These are phyloP conservation scores for Cygnus olor DNA, from an alignment of 2,797 vertebrate species.

Conservation along the genomic window DNA sequence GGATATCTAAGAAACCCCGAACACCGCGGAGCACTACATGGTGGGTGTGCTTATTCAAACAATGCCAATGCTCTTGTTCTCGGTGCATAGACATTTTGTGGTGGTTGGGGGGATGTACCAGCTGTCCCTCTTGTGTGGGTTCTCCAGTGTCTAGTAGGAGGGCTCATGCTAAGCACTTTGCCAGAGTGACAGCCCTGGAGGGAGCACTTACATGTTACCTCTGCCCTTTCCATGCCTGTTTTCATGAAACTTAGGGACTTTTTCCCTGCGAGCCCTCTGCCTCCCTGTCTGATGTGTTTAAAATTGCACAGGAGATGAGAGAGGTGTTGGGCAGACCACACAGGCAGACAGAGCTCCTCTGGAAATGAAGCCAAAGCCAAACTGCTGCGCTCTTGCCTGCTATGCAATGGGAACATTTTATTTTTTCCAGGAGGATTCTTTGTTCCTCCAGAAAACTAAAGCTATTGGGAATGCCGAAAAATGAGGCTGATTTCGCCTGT, in stretches of 20 bases:
- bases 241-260: not conserved
- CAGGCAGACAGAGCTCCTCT: not conserved
- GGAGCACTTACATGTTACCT: not conserved
- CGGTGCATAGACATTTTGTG: conserved; percentile 46
- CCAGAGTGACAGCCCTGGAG: not conserved
- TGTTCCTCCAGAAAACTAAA: not conserved
- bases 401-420: not conserved
- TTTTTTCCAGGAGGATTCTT: not conserved
- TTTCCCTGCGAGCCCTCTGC: not conserved
- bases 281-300: not conserved
- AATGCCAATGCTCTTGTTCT: conserved; percentile 72
- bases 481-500: not conserved
- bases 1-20: conserved; percentile 76
- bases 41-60: conserved; percentile 75
- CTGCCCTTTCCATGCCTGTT: not conserved
- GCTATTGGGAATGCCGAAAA: not conserved
- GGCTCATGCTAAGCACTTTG: not conserved
- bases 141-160: not conserved
- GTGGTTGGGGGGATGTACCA: conserved; percentile 32
- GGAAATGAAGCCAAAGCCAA: not conserved
- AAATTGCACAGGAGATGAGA: not conserved
- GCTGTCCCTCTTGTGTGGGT: not conserved
- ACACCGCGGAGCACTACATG: conserved; percentile 74
- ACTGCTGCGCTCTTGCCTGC: not conserved
- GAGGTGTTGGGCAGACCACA: not conserved